Base-by-base conservation (phyloP, 1,140 invertebrate genomes). In the Anastrepha ludens region DNA sequence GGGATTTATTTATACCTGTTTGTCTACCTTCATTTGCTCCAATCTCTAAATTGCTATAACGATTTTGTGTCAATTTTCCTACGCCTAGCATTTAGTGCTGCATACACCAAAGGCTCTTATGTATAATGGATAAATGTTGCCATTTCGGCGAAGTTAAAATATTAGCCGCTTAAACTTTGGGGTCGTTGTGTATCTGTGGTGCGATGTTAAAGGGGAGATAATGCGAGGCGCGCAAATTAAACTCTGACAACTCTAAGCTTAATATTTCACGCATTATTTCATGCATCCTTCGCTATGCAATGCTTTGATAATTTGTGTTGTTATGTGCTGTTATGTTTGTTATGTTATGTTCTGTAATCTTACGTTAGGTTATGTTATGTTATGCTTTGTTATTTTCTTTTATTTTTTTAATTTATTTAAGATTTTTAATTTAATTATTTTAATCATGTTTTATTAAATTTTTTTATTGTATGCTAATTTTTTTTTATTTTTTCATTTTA, bases 21-120 rank as follows among this genome's bases (percentile, higher is more conserved):
- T 81, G n/a, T 81, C 47, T 81, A 81, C 74, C 74, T 81, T 81
- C 47, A 29, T 81, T 81, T 55, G 20, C 41, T 13, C 44, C 15
- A 20, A 81, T 81, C 47, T 55, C 9, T 58, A 55, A 81, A 81
- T 50, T 81, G 50, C 74, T 20, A 11, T 55, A 58, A 81, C n/a
- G 74, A 81, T 81, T 70, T 74, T 74, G 44, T 74, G 15, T 47
- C 15, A 47, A 74, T 74, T 81, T 55, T 47, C 9, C 5, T 41
- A 44, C 0, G 8, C 1, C 11, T 67, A 15, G 8, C 4, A 13
- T 29, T 67, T 20, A 9, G 64, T 70, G 0, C 29, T 20, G 17
- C 5, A 4, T 39, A 70, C n/a, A 47, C 6, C 41, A 74, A 74
- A 41, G 6, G 13, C 2, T 15, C 44, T 47, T 64, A 17, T n/a